Evolutionary conservation across 2,888 invertebrate genomes (phyloP).

Genomic region (Monopis laevigella): DNA sequence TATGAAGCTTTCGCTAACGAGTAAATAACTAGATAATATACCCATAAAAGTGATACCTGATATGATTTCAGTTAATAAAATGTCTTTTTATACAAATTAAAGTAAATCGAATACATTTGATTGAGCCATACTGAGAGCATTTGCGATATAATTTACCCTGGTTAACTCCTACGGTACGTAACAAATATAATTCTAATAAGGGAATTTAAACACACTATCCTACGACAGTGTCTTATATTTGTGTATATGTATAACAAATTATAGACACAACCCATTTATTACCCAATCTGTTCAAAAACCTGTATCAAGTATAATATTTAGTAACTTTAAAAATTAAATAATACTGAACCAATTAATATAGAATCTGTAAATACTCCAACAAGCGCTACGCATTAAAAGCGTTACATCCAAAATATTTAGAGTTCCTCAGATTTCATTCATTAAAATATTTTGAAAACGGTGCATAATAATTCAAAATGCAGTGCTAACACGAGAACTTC

Average conservation of each 20-base stretch:
- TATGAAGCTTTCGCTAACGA: no score
- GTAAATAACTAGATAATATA: no score
- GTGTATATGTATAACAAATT: slow-evolving; percentile 52
- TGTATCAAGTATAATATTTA: no score
- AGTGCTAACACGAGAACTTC: slow-evolving; percentile 48
- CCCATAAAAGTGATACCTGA: no score
- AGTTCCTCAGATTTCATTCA: slow-evolving; percentile 6
- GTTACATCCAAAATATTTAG: slow-evolving; percentile 21
- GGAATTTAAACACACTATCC: slow-evolving; percentile 22
- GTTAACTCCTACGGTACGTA: slow-evolving; percentile 31
- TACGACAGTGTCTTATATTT: slow-evolving; percentile 18
- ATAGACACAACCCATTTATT: slow-evolving; percentile 55
- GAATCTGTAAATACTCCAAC: slow-evolving; percentile 21
- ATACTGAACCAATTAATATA: no score
- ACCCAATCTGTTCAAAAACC: slow-evolving; percentile 45
- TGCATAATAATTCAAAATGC: slow-evolving; percentile 46
- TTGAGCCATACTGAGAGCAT: background rate
- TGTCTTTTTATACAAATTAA: slow-evolving; percentile 10
- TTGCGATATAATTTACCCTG: slow-evolving; percentile 34
- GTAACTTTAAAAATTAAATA: no score
- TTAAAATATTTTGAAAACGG: slow-evolving; percentile 27
- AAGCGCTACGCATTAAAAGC: slow-evolving; percentile 23
- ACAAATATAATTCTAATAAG: slow-evolving; percentile 22
- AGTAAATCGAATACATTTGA: no score
- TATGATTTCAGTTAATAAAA: background rate